Evolutionary conservation across 1,140 invertebrate species (phyloP).

Genomic region (Daktulosphaira vitifoliae): DNA sequence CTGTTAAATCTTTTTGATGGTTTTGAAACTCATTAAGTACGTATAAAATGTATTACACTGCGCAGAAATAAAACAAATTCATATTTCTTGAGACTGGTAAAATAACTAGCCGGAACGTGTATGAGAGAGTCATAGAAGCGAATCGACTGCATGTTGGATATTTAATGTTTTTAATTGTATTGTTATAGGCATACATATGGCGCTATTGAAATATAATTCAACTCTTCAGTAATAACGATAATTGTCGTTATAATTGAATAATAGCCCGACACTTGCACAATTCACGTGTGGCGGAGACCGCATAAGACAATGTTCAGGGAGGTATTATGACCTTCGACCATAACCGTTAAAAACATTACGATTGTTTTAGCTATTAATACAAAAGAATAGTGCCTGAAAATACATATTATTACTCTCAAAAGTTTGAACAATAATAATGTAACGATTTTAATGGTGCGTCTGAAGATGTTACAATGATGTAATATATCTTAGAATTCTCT

Average conservation of each 20-base stretch:
- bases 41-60: too few relatives aligned
- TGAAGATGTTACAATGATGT: too few relatives aligned
- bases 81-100: too few relatives aligned
- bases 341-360: constrained; percentile 3
- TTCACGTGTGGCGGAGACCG: background rate
- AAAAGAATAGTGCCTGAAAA: constrained; percentile 14
- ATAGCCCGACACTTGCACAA: background rate
- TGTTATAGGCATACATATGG: background rate
- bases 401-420: constrained; percentile 17
- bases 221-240: background rate
- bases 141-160: background rate
- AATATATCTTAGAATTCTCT: too few relatives aligned
- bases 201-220: constrained; percentile 6
- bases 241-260: constrained; percentile 11
- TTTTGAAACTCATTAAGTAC: too few relatives aligned
- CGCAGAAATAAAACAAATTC: too few relatives aligned
- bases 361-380: background rate
- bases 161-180: constrained; percentile 6
- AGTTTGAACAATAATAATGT: background rate
- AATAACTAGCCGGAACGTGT: too few relatives aligned
- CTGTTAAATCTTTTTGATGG: too few relatives aligned
- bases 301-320: constrained; percentile 3
- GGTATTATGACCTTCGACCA: constrained; percentile 7
- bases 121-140: constrained; percentile 20
- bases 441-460: constrained; percentile 1